Percentiles rank a stretch among this genome's conserved stretches.
Evolutionary conservation across 2,797 vertebrate genomes (phyloP).

Genomic region (Eupleurogrammus muticus): DNA sequence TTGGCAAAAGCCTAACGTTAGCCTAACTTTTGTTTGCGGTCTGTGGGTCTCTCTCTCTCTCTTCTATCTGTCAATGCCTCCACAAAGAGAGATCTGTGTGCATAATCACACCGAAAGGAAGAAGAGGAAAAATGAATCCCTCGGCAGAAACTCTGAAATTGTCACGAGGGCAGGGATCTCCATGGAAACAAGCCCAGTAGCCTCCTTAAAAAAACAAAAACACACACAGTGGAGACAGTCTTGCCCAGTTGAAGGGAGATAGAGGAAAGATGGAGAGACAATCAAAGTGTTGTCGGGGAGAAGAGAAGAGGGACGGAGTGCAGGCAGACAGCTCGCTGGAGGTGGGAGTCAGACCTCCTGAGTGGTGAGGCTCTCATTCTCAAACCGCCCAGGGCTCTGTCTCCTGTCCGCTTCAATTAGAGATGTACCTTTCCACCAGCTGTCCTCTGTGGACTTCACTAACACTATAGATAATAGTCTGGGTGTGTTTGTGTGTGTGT

Average conservation of each 20-base stretch:
- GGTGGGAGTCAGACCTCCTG: slow-evolving; percentile 21
- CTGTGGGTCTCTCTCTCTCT: slow-evolving; percentile 47
- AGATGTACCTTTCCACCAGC: slow-evolving; percentile 7
- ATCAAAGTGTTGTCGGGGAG: slow-evolving; percentile 39
- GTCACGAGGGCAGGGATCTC: slow-evolving; percentile 55
- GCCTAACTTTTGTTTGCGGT: slow-evolving; percentile 29
- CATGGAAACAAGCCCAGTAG: slow-evolving; percentile 62
- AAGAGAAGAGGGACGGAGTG: slow-evolving; percentile 9
- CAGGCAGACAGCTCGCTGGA: slow-evolving; percentile 14
- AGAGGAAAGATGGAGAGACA: slow-evolving; percentile 34
- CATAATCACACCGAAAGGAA: slow-evolving; percentile 47
- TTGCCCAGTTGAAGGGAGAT: slow-evolving; percentile 23
- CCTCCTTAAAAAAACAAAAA: slow-evolving; percentile 12
- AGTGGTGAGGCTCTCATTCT: slow-evolving; percentile 13
- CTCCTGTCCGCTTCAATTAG: slow-evolving; percentile 49
- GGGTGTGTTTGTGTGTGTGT: neutral
- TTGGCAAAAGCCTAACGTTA: too few species aligned
- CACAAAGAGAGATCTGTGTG: slow-evolving; percentile 33
- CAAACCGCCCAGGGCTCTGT: slow-evolving; percentile 17
- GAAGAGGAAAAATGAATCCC: slow-evolving; percentile 43
- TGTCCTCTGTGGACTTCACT: slow-evolving; percentile 38
- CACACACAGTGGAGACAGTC: slow-evolving; percentile 18
- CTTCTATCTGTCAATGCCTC: slow-evolving; percentile 46
- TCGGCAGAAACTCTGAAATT: slow-evolving; percentile 44
- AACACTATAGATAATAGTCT: slow-evolving; percentile 1